A percentile compares a stretch with the other conserved stretches of the same genome.
These are phyloP conservation scores for Hippopotamyrus pictus DNA, from an alignment of 2,797 vertebrate genomes.

Conservation along the genomic window DNA sequence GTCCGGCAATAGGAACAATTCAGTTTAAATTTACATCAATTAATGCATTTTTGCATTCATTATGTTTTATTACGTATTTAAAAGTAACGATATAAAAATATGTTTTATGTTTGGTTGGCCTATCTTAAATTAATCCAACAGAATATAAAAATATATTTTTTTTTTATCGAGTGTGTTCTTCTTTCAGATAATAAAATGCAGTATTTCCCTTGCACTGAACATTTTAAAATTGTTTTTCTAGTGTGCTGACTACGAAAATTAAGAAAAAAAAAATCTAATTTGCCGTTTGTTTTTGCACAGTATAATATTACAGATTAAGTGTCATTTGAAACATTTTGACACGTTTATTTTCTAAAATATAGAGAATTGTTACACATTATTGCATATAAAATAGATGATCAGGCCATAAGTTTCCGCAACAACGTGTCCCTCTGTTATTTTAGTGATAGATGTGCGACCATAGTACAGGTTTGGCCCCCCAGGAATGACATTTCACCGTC, in stretches of 20 bases:
- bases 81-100: background rate
- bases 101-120: background rate
- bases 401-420: background rate
- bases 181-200: background rate
- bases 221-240: background rate
- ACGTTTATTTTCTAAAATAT: background rate
- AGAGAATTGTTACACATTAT: background rate
- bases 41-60: background rate
- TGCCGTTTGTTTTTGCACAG: background rate
- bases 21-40: background rate
- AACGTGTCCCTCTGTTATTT: background rate
- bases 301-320: background rate
- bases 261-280: background rate
- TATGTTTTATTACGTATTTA: background rate
- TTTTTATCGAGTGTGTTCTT: background rate
- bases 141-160: background rate
- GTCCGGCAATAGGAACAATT: background rate
- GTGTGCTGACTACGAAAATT: background rate
- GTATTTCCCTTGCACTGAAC: background rate
- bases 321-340: background rate
- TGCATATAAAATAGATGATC: background rate
- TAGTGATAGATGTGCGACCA: background rate
- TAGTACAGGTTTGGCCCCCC: background rate
- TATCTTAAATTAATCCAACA: background rate
- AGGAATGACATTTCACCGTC: background rate